Evolutionary conservation across 2,888 invertebrate genomes (phyloP).

Genomic region (Amorpha juglandis): DNA sequence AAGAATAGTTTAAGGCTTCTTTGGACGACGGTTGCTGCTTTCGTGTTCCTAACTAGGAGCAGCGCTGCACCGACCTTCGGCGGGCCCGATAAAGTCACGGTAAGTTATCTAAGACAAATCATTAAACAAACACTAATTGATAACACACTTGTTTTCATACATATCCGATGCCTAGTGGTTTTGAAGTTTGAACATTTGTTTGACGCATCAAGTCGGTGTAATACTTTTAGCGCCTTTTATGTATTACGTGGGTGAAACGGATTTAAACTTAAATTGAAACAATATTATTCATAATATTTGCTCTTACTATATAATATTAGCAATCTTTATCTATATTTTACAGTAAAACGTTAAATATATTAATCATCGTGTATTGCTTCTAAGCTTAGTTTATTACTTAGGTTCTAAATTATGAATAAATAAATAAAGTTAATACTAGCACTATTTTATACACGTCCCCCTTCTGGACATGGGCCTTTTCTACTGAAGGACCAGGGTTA

Average conservation of each 20-base stretch:
- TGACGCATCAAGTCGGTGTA: background rate
- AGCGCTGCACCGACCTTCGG: constrained; percentile 76
- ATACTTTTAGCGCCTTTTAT: background rate
- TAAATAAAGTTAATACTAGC: too few species aligned
- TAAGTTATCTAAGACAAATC: constrained; percentile 51
- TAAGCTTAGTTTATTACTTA: too few species aligned
- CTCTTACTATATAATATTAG: background rate
- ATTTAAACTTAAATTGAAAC: background rate
- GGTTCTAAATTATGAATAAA: too few species aligned
- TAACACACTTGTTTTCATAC: constrained; percentile 9
- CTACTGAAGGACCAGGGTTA: too few species aligned
- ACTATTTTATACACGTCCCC: too few species aligned
- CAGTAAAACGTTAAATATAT: too few species aligned
- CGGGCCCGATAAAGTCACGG: constrained; percentile 75
- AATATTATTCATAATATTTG: background rate
- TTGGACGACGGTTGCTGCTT: constrained; percentile 59
- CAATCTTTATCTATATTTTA: too few species aligned
- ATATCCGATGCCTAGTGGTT: background rate
- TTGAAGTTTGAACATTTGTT: constrained; percentile 1
- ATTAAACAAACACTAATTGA: constrained; percentile 28
- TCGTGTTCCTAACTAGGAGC: constrained; percentile 65
- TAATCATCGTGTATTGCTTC: too few species aligned
- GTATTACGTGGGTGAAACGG: background rate
- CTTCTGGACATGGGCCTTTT: too few species aligned
- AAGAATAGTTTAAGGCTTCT: constrained; percentile 68